A percentile compares a stretch with the other conserved stretches of the same genome.
Evolutionary conservation across 2,113 vertebrate species (phyloP).

Genomic region (Elaphurus davidianus): DNA sequence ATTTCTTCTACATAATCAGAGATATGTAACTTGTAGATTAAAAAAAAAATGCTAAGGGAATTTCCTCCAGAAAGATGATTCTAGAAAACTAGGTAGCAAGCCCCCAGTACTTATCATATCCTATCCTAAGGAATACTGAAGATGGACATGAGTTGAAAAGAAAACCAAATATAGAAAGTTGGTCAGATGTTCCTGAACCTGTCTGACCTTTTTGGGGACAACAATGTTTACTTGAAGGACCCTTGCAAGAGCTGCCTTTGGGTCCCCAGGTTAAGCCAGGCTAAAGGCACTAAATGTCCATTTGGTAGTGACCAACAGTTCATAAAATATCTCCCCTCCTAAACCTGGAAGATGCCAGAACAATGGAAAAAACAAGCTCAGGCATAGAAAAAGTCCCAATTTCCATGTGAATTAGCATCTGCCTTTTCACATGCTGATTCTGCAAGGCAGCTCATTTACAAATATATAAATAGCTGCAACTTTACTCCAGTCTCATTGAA

Average conservation of each 20-base stretch:
- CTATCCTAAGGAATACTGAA: not conserved
- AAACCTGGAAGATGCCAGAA: not conserved
- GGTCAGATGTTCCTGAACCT: not conserved
- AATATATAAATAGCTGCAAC: slow-evolving; percentile 81
- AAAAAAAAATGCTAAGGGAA: not conserved
- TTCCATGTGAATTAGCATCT: slow-evolving; percentile 48
- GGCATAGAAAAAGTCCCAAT: not conserved
- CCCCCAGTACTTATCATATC: not conserved
- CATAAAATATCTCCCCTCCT: not conserved
- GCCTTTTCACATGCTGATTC: slow-evolving; percentile 69
- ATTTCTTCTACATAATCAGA: not conserved
- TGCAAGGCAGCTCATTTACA: slow-evolving; percentile 76
- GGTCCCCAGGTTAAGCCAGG: not conserved
- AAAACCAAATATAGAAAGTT: not conserved
- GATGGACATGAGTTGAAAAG: not conserved
- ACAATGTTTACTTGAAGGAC: not conserved
- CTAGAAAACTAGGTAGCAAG: not conserved
- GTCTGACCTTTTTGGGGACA: not conserved
- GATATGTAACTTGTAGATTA: not conserved
- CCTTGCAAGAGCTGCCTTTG: not conserved
- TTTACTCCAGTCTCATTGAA: slow-evolving; percentile 78
- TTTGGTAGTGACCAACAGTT: not conserved
- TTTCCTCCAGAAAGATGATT: not conserved
- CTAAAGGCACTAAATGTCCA: not conserved
- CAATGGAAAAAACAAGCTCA: not conserved